A percentile compares a stretch with the other conserved stretches of the same genome.
Evolutionary conservation across 2,888 invertebrate species (phyloP).

Genomic region (Drosophila leonis): DNA sequence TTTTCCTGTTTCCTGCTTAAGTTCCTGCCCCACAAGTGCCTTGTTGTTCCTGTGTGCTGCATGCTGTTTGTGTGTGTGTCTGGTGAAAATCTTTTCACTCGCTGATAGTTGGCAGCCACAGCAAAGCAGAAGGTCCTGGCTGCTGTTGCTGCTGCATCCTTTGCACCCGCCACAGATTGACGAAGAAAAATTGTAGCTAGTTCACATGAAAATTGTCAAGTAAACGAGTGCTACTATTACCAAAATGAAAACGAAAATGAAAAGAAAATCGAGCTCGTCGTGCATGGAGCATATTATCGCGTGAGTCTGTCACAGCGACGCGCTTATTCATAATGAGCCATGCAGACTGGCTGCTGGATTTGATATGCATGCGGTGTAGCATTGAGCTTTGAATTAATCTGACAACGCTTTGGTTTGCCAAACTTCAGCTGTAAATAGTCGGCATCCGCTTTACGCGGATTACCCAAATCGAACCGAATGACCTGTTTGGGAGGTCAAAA

Average conservation of each 20-base stretch:
- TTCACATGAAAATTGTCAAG: conserved; percentile 73
- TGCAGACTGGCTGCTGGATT: conserved; percentile 46
- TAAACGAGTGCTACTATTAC: conserved; percentile 70
- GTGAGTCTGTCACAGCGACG: conserved; percentile 38
- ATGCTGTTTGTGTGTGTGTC: conserved; percentile 48
- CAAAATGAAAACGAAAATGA: conserved; percentile 66
- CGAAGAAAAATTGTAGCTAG: conserved; percentile 77
- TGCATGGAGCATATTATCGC: conserved; percentile 56
- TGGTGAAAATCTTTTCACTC: conserved; percentile 66
- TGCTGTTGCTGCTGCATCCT: conserved; percentile 20
- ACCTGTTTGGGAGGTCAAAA: not conserved
- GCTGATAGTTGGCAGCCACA: conserved; percentile 62
- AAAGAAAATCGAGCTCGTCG: conserved; percentile 72
- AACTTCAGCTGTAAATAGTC: conserved; percentile 33
- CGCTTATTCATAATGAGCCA: conserved; percentile 50
- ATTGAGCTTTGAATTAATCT: conserved; percentile 12
- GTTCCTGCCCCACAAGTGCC: conserved; percentile 68
- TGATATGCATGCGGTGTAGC: conserved; percentile 55
- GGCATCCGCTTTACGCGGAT: conserved; percentile 9
- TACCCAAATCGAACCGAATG: conserved; percentile 2
- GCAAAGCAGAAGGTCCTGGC: conserved; percentile 48
- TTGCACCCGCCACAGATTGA: conserved; percentile 45
- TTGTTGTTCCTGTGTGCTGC: conserved; percentile 51
- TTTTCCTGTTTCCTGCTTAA: conserved; percentile 78
- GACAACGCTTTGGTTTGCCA: not conserved